Conservation (phyloP, 2,888 invertebrate species). For the Allygus modestus region DNA sequence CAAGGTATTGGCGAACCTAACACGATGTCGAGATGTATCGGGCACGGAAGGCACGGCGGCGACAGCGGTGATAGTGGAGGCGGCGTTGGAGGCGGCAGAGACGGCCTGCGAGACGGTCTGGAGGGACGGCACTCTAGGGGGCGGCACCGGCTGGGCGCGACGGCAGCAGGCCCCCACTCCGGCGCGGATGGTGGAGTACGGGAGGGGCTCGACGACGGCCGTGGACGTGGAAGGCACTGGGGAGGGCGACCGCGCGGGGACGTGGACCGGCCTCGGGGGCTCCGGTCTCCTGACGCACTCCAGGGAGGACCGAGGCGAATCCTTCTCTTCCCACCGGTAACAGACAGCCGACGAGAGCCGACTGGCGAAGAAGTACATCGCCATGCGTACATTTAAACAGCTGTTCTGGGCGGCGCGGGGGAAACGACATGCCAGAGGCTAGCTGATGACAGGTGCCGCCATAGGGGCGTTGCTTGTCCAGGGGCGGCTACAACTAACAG, state of each 20-base stretch:
- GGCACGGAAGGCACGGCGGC: slow-evolving; percentile 43
- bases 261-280: slow-evolving; percentile 63
- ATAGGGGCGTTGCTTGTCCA: not conserved
- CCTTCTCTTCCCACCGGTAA: slow-evolving; percentile 68
- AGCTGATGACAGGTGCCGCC: not conserved
- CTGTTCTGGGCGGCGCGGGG: slow-evolving; percentile 32
- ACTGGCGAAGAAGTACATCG: slow-evolving; percentile 86
- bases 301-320: slow-evolving; percentile 25
- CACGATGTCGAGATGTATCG: slow-evolving; percentile 10
- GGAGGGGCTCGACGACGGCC: slow-evolving; percentile 64
- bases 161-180: slow-evolving; percentile 42
- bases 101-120: slow-evolving; percentile 48
- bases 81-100: slow-evolving; percentile 26
- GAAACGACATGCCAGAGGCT: slow-evolving; percentile 47
- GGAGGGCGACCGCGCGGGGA: slow-evolving; percentile 67
- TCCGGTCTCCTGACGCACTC: slow-evolving; percentile 5
- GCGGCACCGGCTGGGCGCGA: slow-evolving; percentile 37
- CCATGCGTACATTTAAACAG: slow-evolving; percentile 71
- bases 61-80: not conserved
- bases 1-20: slow-evolving; percentile 54
- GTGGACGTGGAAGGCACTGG: slow-evolving; percentile 67
- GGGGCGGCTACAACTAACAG: not conserved
- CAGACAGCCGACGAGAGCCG: slow-evolving; percentile 78
- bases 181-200: slow-evolving; percentile 54
- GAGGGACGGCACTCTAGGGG: slow-evolving; percentile 44